Percentiles rank a stretch among this genome's conserved stretches.
Evolutionary conservation across 2,113 vertebrate species (phyloP).

Genomic region (Cyanoderma ruficeps): DNA sequence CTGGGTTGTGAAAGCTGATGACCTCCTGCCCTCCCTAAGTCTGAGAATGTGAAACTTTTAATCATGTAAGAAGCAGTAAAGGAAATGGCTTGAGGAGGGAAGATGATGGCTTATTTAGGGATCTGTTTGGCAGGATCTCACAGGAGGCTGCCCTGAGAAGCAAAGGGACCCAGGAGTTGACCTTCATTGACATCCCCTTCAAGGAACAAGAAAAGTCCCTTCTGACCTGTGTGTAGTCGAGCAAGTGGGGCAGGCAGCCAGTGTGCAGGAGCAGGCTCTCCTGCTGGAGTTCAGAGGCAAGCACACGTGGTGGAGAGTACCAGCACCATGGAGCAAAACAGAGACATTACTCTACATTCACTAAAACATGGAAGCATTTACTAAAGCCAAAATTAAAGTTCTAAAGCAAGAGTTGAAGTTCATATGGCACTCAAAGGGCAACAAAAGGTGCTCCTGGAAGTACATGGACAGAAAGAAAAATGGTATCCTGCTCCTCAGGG

Average conservation of each 20-base stretch:
- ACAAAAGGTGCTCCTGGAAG: background rate
- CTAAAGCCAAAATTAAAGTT: background rate
- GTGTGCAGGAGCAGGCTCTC: accelerated
- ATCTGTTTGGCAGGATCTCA: background rate
- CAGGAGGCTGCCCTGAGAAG: background rate
- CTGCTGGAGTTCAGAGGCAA: background rate
- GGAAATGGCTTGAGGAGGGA: background rate
- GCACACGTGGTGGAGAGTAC: background rate
- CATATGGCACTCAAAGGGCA: background rate
- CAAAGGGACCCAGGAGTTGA: background rate
- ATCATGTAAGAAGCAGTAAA: background rate
- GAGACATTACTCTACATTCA: background rate
- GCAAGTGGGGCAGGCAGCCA: background rate
- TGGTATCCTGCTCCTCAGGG: background rate
- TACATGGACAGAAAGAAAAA: background rate
- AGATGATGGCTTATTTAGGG: background rate
- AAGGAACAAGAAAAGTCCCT: background rate
- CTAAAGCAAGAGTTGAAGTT: background rate
- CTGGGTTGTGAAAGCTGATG: background rate
- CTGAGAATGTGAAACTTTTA: background rate
- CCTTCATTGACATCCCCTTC: background rate
- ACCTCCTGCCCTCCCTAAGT: background rate
- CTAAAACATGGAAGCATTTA: background rate
- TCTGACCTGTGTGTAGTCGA: background rate
- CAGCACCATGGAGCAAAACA: background rate